A percentile compares a stretch with the other conserved stretches of the same genome.
Conservation (phyloP, 2,113 vertebrate genomes). For the Neotoma lepida region DNA sequence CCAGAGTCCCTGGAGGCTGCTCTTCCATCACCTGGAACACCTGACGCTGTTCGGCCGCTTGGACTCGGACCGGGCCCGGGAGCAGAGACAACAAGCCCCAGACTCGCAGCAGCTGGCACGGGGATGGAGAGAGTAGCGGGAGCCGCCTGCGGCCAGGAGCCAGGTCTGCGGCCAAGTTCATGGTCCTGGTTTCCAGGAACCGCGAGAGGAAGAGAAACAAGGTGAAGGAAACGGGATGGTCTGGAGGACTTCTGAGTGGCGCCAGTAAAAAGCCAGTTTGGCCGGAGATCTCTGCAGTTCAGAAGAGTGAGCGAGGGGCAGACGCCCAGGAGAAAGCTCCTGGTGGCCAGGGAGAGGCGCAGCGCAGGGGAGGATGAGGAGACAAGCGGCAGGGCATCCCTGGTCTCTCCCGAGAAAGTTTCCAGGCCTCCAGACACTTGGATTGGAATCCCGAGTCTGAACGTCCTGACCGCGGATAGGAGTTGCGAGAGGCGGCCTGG, state of each 20-base stretch:
- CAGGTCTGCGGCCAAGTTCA: conserved; percentile 73
- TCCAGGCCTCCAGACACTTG: neutral
- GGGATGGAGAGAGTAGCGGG: conserved; percentile 73
- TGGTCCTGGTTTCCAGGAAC: conserved; percentile 65
- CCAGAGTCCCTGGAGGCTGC: conserved; percentile 94
- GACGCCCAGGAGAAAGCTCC: conserved; percentile 40
- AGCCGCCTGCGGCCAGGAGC: conserved; percentile 85
- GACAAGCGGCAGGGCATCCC: neutral
- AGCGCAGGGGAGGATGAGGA: neutral
- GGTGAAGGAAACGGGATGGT: neutral
- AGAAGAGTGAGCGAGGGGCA: conserved; percentile 63
- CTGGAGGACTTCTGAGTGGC: conserved; percentile 59
- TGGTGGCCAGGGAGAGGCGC: neutral
- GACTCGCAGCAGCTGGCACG: conserved; percentile 3
- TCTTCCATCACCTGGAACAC: conserved; percentile 96
- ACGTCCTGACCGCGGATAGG: neutral
- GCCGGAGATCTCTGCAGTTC: conserved; percentile 81
- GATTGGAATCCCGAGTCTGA: conserved; percentile 38
- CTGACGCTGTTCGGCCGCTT: conserved; percentile 91
- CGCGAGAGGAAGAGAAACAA: conserved; percentile 9
- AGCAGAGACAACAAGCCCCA: conserved; percentile 70
- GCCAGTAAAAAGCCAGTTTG: conserved; percentile 62
- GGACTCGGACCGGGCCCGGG: conserved; percentile 50
- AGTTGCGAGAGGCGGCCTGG: neutral
- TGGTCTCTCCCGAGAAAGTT: conserved; percentile 57